Evolutionary conservation across 37 sponge, comb jelly and placozoan genomes (phyloP), one percentile per base, ranked within the genome.

Genomic region (Amphimedon queenslandica): DNA sequence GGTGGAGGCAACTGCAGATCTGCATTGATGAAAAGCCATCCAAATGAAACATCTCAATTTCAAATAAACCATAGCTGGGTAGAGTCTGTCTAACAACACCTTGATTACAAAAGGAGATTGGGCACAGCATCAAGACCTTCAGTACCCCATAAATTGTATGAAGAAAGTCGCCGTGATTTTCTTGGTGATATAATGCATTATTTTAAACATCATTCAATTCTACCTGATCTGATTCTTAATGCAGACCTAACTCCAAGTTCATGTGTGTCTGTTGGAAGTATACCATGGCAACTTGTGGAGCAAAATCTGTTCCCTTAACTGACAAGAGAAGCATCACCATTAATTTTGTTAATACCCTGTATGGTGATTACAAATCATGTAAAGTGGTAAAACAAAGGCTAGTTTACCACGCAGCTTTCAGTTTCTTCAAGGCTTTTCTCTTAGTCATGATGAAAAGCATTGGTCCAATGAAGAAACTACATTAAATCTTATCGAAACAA

Each of bases 251-350:
- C 82, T 35, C 82, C 82, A 30, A 57, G 63, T 31, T 65, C 82
- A 24, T 81, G 73, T 37, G 75, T 74, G 4, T 81, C 82, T n/a
- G 69, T 81, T 5, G 82, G 82, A 81, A 53, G 47, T 24, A 56
- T 47, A 81, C 82, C 24, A 81, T 81, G 75, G 82, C 74, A 36
- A 2, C 37, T 37, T 41, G 69, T 43, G 69, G 82, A 81, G 18
- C 69, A 16, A 32, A 28, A 81, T 34, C 76, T 34, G 76, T 82
- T 13, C 39, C 83, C 16, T 69, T 82, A 28, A 60, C 71, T 13
- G 83, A 82, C 33, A 82, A 82, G 53, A 55, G 71, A 47, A 69
- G 60, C 69, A 83, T 83, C 29, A 83, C 84, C 1, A 42, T 75
- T 18, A 83, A 57, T 37, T 76, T 76, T 42, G 71, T 83, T 61